These are phyloP conservation scores for Athetis lepigone DNA, from an alignment of 2,888 invertebrate genomes.

Conservation along the genomic window DNA sequence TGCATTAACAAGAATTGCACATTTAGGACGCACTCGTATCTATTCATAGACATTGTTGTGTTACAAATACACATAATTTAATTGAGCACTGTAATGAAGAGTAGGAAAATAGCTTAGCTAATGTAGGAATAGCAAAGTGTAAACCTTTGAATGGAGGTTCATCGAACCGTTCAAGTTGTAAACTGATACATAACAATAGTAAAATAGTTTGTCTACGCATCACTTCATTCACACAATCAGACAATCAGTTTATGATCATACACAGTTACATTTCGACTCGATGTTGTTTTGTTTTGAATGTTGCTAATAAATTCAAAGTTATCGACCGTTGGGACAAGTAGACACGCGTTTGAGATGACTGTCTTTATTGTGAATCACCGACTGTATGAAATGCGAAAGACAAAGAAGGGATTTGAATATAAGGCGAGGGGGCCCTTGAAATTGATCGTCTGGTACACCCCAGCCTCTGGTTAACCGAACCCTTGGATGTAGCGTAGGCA, in stretches of 20 bases:
- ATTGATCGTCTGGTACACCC: conserved; percentile 87
- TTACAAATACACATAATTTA: not conserved
- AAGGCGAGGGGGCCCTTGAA: conserved; percentile 87
- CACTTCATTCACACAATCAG: conserved; percentile 24
- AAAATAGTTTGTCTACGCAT: conserved; percentile 33
- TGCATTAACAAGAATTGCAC: conserved; percentile 77
- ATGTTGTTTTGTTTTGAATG: conserved; percentile 36
- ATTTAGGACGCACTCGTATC: conserved; percentile 65
- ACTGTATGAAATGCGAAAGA: conserved; percentile 86
- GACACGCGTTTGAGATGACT: conserved; percentile 61
- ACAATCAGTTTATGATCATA: conserved; percentile 19
- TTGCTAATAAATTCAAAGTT: conserved; percentile 46
- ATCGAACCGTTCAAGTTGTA: conserved; percentile 44
- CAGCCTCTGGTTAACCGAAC: conserved; percentile 86
- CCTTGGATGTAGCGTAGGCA: conserved; percentile 76
- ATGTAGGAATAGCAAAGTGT: conserved; percentile 4
- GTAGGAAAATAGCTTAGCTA: not conserved
- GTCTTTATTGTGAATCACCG: conserved; percentile 82
- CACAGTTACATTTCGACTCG: conserved; percentile 3
- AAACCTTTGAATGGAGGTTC: conserved; percentile 52
- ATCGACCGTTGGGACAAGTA: conserved; percentile 62
- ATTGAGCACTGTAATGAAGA: conserved; percentile 7
- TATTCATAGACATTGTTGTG: conserved; percentile 12
- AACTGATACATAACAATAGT: conserved; percentile 26
- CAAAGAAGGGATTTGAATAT: conserved; percentile 89